Conservation (phyloP, 2,113 vertebrate genomes). For the Otus sunia region DNA sequence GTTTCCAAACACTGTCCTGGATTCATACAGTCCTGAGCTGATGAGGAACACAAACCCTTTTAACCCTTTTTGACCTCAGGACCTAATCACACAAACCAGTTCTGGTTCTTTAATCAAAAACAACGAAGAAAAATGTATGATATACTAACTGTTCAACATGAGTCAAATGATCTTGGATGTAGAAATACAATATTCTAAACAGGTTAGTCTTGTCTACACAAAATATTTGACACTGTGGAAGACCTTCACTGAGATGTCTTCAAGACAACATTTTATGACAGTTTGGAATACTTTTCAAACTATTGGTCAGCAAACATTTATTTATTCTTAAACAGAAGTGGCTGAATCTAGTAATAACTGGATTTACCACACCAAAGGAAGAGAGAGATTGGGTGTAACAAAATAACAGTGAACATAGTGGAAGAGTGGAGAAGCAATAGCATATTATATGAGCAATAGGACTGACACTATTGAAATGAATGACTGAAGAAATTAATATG, state of each 20-base stretch:
- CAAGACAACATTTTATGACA: background rate
- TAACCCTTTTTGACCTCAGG: background rate
- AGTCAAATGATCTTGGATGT: background rate
- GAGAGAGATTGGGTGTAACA: background rate
- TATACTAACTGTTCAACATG: background rate
- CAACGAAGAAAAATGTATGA: background rate
- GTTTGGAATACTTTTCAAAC: background rate
- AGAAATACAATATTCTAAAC: background rate
- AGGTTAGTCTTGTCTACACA: background rate
- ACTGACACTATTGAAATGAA: background rate
- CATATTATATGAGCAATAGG: background rate
- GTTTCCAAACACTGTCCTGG: background rate
- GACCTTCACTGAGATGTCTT: background rate
- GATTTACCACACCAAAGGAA: background rate
- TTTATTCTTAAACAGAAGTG: background rate
- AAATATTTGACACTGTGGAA: background rate
- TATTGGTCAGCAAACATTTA: background rate
- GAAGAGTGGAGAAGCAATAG: background rate
- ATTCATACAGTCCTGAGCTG: background rate
- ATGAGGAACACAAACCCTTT: background rate
- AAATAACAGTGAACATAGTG: background rate
- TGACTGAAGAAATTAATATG: background rate
- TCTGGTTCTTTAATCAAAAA: background rate
- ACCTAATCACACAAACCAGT: background rate
- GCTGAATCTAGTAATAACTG: background rate